Evolutionary conservation across 1,140 invertebrate species (phyloP), one percentile per base, ranked within the genome.

Genomic region (Tetragnatha versicolor): DNA sequence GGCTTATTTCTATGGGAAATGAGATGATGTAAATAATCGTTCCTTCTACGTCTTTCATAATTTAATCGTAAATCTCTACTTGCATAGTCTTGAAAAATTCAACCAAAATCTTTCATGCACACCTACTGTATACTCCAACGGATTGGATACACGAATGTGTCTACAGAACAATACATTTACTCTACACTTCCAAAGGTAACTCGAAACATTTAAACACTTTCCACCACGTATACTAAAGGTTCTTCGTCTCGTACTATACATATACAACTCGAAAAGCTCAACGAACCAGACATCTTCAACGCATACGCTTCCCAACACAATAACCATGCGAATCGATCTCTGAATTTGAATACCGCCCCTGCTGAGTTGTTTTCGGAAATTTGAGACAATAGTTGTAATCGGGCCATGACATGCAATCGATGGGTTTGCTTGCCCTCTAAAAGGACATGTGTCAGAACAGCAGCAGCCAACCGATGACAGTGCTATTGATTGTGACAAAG

Each of bases 401-500:
- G 73, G 45, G 31, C 42, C 37, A 53, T 65, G 61, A 77, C 73
- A 77, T 65, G 47, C n/a, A 77, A 76, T 76, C 73, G 60, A 76
- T 75, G 33, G 35, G 12, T 75, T 61, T 58, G 22, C 70, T 53
- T 63, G 22, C 47, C 35, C 49, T 27, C 25, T 77, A 77, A 66
- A 66, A 77, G 60, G 73, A 77, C 73, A 55, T 77, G 61, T 77
- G 61, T 77, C 73, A 77, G 29, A 31, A 65, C 65, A 76, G 61
- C 73, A 66, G 61, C 31, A 29, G 37, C 20, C 58, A 25, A 76
- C 45, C 60, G 73, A 76, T 76, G 73, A 65, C 72, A 76, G 58
- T 51, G 39, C 72, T 76, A 76, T 76, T 76, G 72, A 76, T 76
- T 76, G 60, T 53, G 72, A 76, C 73, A 75, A 42, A 61, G 70